Base-by-base conservation (phyloP, 23 tunicate species). In the Diplosoma virens region DNA sequence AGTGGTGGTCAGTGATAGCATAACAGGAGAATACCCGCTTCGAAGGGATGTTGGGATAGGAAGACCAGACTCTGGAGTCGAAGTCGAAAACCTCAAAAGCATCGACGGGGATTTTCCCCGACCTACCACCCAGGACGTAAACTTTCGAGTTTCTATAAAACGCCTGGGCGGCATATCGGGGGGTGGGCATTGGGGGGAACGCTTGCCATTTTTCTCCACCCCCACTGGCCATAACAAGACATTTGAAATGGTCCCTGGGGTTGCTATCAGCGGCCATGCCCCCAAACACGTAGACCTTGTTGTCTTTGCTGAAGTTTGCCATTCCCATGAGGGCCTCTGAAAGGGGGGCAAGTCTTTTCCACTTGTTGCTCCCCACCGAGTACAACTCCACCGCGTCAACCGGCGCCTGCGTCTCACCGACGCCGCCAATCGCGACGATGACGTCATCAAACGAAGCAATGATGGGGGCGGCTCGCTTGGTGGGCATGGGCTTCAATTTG, bases 261-360 rank as follows among this genome's bases (percentile, higher is more conserved):
- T 92, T 92, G 23, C 92, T 92, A 60, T 92, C 97, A 1, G 59
- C 53, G 21, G 82, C 97, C 97, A 92, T 92, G 23, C 97, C 97
- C 47, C 97, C 97, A 65, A 92, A 92, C 18, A 92, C 61, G 80
- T 85, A 79, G 30, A 92, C 77, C 41, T 66, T 80, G 37, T 81
- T 76, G 48, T 85, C 97, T 31, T 60, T 80, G 26, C 47, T 3
- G 37, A 85, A 75, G 59, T 76, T 79, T 4, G 91, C 92, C 97
- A 92, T 84, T 3, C 97, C 97, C 97, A 92, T 92, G 30, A 92
- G 69, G 3, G 97, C 79, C 45, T 92, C 97, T 0, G 97, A 92
- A 0, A 92, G 59, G 1, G 97, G 81, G 7, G 81, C 59, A 30
- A 92, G 68, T 17, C 61, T 73, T 67, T 81, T 85, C 97, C 97